Evolutionary conservation across 2,797 vertebrate genomes (phyloP), one percentile per base, ranked within the genome.

Genomic region (Ptychadena robeensis): DNA sequence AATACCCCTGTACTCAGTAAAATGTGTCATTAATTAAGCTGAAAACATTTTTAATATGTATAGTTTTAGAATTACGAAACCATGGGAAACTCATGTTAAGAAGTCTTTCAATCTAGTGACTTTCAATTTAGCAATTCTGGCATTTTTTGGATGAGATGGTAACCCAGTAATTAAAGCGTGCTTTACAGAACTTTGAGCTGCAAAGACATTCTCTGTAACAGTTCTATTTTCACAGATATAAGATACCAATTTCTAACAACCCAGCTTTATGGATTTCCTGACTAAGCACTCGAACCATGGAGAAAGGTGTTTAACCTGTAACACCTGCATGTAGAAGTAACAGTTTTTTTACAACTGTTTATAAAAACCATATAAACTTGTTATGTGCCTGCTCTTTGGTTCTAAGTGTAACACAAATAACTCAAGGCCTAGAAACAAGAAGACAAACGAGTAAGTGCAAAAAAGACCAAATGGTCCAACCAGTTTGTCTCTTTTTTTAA

Each of bases 71-170:
- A 61, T 65, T 70, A 70, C 14, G 65, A 68, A 70, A 76, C 73
- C 76, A 70, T 38, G 35, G 64, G 25, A 32, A 37, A 71, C 38
- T 61, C 25, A 76, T 69, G 44, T 59, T 82, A 75, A 82, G 35
- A 69, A 25, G 73, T 69, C 57, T 63, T 77, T 69, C 37, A 68
- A 32, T 69, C 32, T 59, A 75, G 73, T 73, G 34, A 67, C 32
- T 82, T 75, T 82, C 70, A 77, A 77, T 76, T 48, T 10, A 53
- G 34, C 66, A 61, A 11, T 76, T 76, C 48, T 76, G 48, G 34
- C 65, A n/a, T 48, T 65, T 70, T 71, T 35, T 71, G 57, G 11
- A 40, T 82, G 10, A 32, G 57, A 70, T 61, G 38, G 38, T 71
- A 76, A 77, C 63, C 66, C 66, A 53, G 27, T 70, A 82, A 76